Conservation (phyloP, 2,113 vertebrate species). For the Calidris pugnax region DNA sequence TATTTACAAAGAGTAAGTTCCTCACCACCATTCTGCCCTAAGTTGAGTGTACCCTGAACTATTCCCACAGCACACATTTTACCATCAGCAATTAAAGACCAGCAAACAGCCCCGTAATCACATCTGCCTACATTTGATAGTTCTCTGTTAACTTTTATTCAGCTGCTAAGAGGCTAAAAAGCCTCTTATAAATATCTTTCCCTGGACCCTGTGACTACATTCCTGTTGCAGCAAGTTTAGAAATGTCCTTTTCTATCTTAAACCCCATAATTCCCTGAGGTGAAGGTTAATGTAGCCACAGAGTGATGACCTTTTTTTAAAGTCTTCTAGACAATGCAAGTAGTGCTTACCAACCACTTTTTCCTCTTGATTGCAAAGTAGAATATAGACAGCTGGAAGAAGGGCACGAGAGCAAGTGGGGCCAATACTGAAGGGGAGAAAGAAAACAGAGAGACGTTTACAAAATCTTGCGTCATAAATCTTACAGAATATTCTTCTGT, state of each 20-base stretch:
- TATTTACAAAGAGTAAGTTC: not conserved
- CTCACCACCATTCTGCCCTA: not conserved
- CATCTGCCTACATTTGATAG: no score
- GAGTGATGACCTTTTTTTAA: not conserved
- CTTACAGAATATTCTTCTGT: not conserved
- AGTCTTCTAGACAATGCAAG: not conserved
- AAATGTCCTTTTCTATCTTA: not conserved
- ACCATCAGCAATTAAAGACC: not conserved
- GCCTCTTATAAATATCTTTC: not conserved
- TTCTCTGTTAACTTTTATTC: not conserved
- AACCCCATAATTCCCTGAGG: fast-evolving
- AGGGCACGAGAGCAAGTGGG: slow-evolving; percentile 3
- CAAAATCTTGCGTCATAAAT: not conserved
- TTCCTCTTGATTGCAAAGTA: slow-evolving; percentile 38
- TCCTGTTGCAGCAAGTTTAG: not conserved
- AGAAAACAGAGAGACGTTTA: not conserved
- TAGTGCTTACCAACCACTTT: slow-evolving; percentile 59
- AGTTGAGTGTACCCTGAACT: not conserved
- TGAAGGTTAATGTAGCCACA: not conserved
- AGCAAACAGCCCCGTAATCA: not conserved
- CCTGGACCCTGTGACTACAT: not conserved
- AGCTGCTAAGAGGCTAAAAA: not conserved
- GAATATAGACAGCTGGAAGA: slow-evolving; percentile 44
- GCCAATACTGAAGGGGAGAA: slow-evolving; percentile 43
- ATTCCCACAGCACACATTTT: not conserved